phyloP scores from a whole-genome alignment of 2,888 invertebrate genomes.

The Acleris literana region DNA sequence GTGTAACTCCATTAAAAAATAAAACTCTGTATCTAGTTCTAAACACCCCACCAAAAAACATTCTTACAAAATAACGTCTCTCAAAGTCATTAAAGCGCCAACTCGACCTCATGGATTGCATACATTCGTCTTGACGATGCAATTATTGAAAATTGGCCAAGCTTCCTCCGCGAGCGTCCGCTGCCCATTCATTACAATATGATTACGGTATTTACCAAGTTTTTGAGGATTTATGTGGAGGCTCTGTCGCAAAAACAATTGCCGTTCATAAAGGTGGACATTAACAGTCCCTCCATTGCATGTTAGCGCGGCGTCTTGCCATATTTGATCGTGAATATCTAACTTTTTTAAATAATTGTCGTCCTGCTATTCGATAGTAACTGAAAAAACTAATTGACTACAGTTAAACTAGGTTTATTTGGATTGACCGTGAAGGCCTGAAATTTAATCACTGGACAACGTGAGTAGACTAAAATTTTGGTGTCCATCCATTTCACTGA shows the following conservation, averaged over 20 bases:
- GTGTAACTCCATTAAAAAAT: too few relatives aligned
- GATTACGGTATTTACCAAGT: slow-evolving; percentile 25
- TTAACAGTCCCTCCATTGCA: slow-evolving; percentile 4
- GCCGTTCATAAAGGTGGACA: background rate
- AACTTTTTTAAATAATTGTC: too few relatives aligned
- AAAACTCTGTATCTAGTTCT: too few relatives aligned
- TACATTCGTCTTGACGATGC: slow-evolving; percentile 12
- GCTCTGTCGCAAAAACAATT: slow-evolving; percentile 20
- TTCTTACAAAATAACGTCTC: slow-evolving; percentile 2
- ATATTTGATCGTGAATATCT: too few relatives aligned
- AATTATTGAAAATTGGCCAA: slow-evolving; percentile 34
- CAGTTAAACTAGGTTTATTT: too few relatives aligned
- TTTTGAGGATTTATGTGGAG: slow-evolving; percentile 18
- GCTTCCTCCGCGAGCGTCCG: slow-evolving; percentile 25
- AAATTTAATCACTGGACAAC: too few relatives aligned
- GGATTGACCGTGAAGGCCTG: too few relatives aligned
- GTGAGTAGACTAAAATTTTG: too few relatives aligned
- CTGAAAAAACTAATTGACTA: too few relatives aligned
- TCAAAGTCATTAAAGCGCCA: slow-evolving; percentile 15
- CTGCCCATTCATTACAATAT: slow-evolving; percentile 9
- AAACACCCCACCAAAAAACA: slow-evolving; percentile 5
- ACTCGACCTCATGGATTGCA: slow-evolving; percentile 6
- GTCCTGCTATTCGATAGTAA: too few relatives aligned
- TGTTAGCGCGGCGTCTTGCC: too few relatives aligned
- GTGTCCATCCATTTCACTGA: too few relatives aligned